Conservation (phyloP, 1,140 invertebrate genomes). For the Papilio polyxenes region DNA sequence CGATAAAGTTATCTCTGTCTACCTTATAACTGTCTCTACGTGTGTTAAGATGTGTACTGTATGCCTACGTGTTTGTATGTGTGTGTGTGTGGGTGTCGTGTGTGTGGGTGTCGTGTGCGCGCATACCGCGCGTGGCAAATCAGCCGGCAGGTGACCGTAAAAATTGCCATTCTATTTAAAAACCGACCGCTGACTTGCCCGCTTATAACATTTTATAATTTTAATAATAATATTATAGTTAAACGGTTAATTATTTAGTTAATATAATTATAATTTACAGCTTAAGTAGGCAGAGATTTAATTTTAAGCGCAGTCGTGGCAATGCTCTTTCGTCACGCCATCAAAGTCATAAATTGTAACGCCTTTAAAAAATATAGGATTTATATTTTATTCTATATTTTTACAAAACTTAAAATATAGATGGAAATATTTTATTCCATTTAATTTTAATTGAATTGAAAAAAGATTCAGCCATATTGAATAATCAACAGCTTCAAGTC, state of each 20-base stretch:
- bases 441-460: background rate
- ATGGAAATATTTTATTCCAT: background rate
- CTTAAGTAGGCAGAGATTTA: too few relatives aligned
- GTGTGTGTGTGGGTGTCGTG: conserved; percentile 18
- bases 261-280: background rate
- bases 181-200: conserved; percentile 4
- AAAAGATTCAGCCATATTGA: conserved; percentile 7
- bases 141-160: conserved; percentile 19
- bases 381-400: background rate
- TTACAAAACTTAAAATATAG: background rate
- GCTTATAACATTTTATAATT: background rate
- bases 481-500: conserved; percentile 5
- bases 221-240: background rate
- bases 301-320: too few relatives aligned
- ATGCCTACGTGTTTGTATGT: background rate
- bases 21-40: background rate
- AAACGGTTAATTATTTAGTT: background rate
- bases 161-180: conserved; percentile 26
- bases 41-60: background rate
- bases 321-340: too few relatives aligned
- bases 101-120: conserved; percentile 23
- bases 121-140: conserved; percentile 41
- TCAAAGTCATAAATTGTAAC: background rate
- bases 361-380: background rate
- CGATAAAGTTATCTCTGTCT: background rate